Percentiles rank a stretch among this genome's conserved stretches.
phyloP scores from a whole-genome alignment of 2,888 invertebrate species.

The Pharmacophagus antenor region DNA sequence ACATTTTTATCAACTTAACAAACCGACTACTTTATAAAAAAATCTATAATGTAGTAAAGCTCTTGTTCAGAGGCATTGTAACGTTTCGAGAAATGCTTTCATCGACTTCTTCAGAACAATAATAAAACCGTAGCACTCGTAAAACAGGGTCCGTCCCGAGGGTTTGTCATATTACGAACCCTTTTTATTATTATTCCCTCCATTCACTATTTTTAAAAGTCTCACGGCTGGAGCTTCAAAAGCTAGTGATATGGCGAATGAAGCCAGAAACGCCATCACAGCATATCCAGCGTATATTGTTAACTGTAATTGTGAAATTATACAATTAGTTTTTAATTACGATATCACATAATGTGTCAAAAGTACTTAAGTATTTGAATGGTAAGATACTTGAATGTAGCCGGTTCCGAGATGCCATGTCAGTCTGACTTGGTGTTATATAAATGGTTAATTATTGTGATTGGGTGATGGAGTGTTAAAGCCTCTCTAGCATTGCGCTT shows the following conservation, averaged over 20 bases:
- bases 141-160: slow-evolving; percentile 1
- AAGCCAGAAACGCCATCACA: slow-evolving; percentile 87
- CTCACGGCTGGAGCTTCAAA: slow-evolving; percentile 92
- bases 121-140: background rate
- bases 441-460: too few relatives aligned
- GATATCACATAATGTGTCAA: too few relatives aligned
- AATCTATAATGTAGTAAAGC: slow-evolving; percentile 35
- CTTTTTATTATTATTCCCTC: slow-evolving; percentile 57
- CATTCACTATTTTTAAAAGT: slow-evolving; percentile 84
- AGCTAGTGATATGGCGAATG: slow-evolving; percentile 88
- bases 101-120: slow-evolving; percentile 15
- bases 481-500: too few relatives aligned
- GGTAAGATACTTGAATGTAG: too few relatives aligned
- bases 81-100: slow-evolving; percentile 27
- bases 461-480: too few relatives aligned
- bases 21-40: background rate
- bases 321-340: background rate
- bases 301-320: slow-evolving; percentile 49
- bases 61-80: slow-evolving; percentile 34
- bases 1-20: too few relatives aligned
- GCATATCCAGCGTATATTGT: slow-evolving; percentile 87
- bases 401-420: too few relatives aligned
- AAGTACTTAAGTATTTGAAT: too few relatives aligned
- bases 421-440: too few relatives aligned
- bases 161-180: slow-evolving; percentile 41